phyloP scores from a whole-genome alignment of 2,888 invertebrate genomes.

The Campopleginae sp. region DNA sequence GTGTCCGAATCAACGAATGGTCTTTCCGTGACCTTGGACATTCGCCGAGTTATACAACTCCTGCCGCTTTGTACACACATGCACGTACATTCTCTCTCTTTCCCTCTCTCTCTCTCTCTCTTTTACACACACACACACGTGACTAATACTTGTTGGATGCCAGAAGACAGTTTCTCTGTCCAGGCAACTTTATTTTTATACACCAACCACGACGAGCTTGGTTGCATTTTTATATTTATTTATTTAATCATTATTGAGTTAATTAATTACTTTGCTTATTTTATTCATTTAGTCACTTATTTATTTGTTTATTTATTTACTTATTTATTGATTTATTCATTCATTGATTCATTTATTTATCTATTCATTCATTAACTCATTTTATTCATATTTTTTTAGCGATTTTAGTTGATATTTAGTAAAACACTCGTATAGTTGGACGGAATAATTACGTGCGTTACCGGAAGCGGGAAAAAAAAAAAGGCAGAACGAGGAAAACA shows the following conservation, averaged over 20 bases:
- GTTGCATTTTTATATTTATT: too few species aligned
- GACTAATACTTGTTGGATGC: slow-evolving; percentile 41
- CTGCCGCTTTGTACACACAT: slow-evolving; percentile 49
- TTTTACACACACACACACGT: neutral
- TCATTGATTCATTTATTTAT: too few species aligned
- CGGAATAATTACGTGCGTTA: neutral
- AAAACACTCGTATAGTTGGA: neutral
- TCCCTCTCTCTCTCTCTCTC: slow-evolving; percentile 3
- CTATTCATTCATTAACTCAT: too few species aligned
- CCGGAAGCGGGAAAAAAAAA: slow-evolving; percentile 34
- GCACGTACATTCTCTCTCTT: neutral
- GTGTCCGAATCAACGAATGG: slow-evolving; percentile 50
- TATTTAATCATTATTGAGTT: too few species aligned
- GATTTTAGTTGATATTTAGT: slow-evolving; percentile 7
- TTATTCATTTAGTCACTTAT: too few species aligned
- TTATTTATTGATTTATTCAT: too few species aligned
- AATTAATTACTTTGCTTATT: too few species aligned
- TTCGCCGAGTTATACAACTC: slow-evolving; percentile 63
- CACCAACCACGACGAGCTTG: too few species aligned
- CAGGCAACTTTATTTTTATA: slow-evolving; percentile 56
- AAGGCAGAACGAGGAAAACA: neutral
- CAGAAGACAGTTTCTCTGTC: slow-evolving; percentile 37
- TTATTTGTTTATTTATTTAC: too few species aligned
- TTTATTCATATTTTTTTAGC: too few species aligned
- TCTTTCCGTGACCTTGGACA: slow-evolving; percentile 58